Percentiles rank a stretch among this genome's conserved stretches.
Conservation (phyloP, 2,113 vertebrate genomes). For the Struthio camelus region DNA sequence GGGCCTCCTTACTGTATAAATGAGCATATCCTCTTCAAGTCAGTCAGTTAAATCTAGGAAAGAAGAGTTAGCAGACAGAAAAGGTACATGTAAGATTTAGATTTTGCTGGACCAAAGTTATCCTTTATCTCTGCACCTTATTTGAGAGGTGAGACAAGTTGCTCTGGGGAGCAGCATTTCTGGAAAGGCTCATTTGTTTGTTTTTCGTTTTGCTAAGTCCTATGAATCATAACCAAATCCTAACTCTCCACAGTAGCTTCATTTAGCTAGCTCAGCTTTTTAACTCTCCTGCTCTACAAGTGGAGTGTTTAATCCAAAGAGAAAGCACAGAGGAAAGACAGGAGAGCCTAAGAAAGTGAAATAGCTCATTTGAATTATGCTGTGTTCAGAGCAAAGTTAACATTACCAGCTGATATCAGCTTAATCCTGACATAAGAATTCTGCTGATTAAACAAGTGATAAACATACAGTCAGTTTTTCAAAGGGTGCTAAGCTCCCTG, state of each 20-base stretch:
- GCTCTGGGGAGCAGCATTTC: background rate
- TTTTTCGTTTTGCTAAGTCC: background rate
- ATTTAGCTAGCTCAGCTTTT: constrained; percentile 10
- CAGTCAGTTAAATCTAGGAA: background rate
- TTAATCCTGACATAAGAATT: background rate
- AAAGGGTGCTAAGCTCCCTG: background rate
- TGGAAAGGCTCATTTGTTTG: background rate
- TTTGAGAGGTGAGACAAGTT: background rate
- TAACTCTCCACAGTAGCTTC: background rate
- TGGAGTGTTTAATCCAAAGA: background rate
- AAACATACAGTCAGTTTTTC: background rate
- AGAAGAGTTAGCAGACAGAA: background rate
- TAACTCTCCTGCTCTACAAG: background rate
- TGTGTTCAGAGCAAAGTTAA: background rate
- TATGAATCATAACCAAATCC: background rate
- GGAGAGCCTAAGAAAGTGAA: background rate
- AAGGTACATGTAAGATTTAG: background rate
- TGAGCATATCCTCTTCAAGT: background rate
- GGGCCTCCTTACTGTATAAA: background rate
- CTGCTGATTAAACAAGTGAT: background rate
- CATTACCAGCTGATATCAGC: background rate
- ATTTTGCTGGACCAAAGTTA: background rate
- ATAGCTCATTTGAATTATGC: background rate
- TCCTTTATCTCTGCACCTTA: background rate
- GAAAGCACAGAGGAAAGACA: background rate